Conservation (phyloP, 2,797 vertebrate species). For the Tokudaia tokunoshimensis region DNA sequence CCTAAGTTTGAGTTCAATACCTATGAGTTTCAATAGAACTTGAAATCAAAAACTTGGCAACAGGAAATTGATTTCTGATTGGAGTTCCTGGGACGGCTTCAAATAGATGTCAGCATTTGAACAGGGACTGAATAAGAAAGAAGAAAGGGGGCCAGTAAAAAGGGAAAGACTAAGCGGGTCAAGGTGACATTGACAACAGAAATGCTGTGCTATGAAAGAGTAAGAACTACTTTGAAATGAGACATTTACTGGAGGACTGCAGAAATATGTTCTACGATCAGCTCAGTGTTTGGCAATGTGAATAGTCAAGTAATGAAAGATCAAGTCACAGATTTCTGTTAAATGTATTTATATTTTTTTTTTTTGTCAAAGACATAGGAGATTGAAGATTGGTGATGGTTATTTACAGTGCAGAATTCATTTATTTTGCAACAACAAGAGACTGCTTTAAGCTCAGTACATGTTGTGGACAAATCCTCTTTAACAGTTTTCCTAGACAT, state of each 20-base stretch:
- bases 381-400: not conserved
- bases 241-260: not conserved
- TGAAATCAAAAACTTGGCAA: not conserved
- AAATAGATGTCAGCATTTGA: not conserved
- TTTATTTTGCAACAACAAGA: not conserved
- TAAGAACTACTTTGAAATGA: not conserved
- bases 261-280: too few relatives aligned
- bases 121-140: not conserved
- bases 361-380: not conserved
- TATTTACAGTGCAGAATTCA: not conserved
- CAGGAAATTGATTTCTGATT: not conserved
- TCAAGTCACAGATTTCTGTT: not conserved
- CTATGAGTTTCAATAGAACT: not conserved
- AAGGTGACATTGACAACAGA: not conserved
- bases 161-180: not conserved
- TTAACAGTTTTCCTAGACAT: not conserved
- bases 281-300: not conserved
- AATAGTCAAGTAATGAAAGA: not conserved
- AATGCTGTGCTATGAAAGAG: not conserved
- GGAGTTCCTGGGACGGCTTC: not conserved
- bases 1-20: not conserved
- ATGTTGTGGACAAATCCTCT: not conserved
- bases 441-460: not conserved
- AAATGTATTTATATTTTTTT: not conserved
- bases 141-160: not conserved